Evolutionary conservation across 2,888 invertebrate genomes (phyloP).

Genomic region (Himalopsyche kuldschensis): DNA sequence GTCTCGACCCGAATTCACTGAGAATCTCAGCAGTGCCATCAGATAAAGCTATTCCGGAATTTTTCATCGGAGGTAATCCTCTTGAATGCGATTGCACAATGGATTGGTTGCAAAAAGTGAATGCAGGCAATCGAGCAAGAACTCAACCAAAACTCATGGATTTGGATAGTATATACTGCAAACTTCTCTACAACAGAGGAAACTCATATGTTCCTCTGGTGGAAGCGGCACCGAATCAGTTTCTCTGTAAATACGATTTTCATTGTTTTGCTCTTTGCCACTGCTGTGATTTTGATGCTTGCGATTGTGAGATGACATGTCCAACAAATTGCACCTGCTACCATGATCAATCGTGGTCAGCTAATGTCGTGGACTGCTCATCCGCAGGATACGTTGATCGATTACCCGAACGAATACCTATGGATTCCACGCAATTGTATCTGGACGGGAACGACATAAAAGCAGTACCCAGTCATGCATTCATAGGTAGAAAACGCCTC

Average conservation of each 20-base stretch:
- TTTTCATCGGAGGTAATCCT: conserved; percentile 83
- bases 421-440: conserved; percentile 88
- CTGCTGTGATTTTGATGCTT: conserved; percentile 89
- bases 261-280: conserved; percentile 87
- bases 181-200: conserved; percentile 76
- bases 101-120: conserved; percentile 87
- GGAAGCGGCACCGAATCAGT: conserved; percentile 79
- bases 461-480: conserved; percentile 77
- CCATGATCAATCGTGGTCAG: conserved; percentile 84
- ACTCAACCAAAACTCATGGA: conserved; percentile 83
- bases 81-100: conserved; percentile 87
- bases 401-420: conserved; percentile 81
- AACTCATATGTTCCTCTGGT: conserved; percentile 73
- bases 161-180: conserved; percentile 80
- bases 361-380: conserved; percentile 84
- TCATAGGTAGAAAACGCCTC: conserved; percentile 80
- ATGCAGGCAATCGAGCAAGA: conserved; percentile 71
- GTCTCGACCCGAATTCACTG: conserved; percentile 73
- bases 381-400: conserved; percentile 67
- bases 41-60: conserved; percentile 74
- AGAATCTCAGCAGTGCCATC: conserved; percentile 75
- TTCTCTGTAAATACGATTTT: conserved; percentile 80
- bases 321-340: conserved; percentile 86
- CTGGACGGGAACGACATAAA: conserved; percentile 82
- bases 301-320: conserved; percentile 92